A percentile compares a stretch with the other conserved stretches of the same genome.
These are phyloP conservation scores for Littorina saxatilis DNA, from an alignment of 1,140 invertebrate species.

Conservation along the genomic window DNA sequence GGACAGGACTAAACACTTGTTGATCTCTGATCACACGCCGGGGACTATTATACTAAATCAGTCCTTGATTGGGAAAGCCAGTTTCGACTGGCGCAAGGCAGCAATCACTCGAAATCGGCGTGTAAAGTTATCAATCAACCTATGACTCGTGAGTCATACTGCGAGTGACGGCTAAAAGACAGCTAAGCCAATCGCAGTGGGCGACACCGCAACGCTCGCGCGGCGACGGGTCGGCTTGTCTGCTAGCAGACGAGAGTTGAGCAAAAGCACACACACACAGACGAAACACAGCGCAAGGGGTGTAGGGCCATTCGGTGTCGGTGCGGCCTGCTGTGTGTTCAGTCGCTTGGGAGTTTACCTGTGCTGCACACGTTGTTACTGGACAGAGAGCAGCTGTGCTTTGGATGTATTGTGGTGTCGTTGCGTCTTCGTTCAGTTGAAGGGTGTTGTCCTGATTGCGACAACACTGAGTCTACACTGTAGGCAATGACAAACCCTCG, in stretches of 20 bases:
- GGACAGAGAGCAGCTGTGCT: too few species aligned
- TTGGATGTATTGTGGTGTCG: neutral
- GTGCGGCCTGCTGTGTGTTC: neutral
- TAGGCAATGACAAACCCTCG: neutral
- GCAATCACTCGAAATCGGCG: neutral
- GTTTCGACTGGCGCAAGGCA: neutral
- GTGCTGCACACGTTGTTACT: neutral
- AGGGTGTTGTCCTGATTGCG: too few species aligned
- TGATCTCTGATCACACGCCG: neutral
- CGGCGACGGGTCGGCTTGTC: conserved; percentile 14
- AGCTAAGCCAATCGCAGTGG: conserved; percentile 27
- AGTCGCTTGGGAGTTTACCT: neutral
- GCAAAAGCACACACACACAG: neutral
- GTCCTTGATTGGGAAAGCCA: neutral
- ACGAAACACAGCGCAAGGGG: neutral
- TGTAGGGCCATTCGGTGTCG: neutral
- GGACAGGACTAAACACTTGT: neutral
- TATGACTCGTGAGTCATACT: conserved; percentile 31
- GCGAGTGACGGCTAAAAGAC: neutral
- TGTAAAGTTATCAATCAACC: conserved; percentile 34
- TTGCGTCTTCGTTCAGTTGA: neutral
- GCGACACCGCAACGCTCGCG: conserved; percentile 4
- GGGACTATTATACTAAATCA: neutral
- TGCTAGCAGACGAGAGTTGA: conserved; percentile 22
- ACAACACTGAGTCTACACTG: neutral